Base-by-base conservation (phyloP, 1,140 invertebrate genomes). In the Drosophila bocki region DNA sequence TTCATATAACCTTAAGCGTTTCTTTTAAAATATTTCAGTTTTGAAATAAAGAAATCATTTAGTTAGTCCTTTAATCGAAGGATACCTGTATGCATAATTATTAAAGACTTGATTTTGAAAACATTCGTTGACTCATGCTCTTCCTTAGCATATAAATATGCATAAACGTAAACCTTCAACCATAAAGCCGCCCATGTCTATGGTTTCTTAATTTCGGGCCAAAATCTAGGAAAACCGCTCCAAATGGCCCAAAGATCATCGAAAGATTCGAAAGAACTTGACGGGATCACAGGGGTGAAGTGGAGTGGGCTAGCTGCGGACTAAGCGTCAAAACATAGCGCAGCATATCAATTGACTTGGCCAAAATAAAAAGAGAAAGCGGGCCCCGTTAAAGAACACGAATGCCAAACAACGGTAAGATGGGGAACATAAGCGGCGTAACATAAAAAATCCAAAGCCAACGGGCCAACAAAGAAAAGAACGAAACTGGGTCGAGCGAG, bases 281-380 rank as follows among this genome's bases (percentile, higher is more conserved):
- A 53, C 67, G 48, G 39, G 47, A 26, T 68, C 29, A 39, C 5
- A n/a, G 26, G 29, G 37, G 54, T 12, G 41, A 53, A 44, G 51
- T 53, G 17, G 54, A n/a, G 13, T 35, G 22, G 29, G 15, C 8
- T 39, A 11, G 22, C 32, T 44, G 44, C 48, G 61, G 37, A 44
- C 75, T 61, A 78, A 62, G 51, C 75, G 48, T 64, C 65, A 79
- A 78, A 87, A 80, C 83, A 77, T 79, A 72, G 77, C 72, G 57
- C 80, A 83, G 77, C 83, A 83, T 87, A 88, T 83, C 83, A 87
- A 88, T 88, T 83, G 80, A 77, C 45, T 88, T 88, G 80, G 84
- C 80, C 72, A 87, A 87, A 87, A 85, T 83, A 82, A 87, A 88
- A 84, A 87, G 83, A 87, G 83, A 87, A 87, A 87, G 83, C 84